Evolutionary conservation across 1,140 invertebrate species (phyloP), one percentile per base, ranked within the genome.

Genomic region (Drosophila sucinea): DNA sequence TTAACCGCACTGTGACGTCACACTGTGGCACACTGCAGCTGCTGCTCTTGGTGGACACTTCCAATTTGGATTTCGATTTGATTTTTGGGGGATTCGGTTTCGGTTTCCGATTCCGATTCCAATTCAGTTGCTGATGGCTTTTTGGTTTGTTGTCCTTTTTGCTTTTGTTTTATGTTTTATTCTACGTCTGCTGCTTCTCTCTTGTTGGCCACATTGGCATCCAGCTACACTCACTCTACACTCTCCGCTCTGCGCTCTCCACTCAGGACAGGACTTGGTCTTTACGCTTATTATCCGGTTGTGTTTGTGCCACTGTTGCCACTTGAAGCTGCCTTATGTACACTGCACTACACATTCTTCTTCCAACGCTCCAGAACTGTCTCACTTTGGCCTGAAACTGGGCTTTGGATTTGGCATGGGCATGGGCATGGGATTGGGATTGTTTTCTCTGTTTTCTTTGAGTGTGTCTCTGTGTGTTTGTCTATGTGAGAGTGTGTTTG

Each of bases 261-360:
- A 41, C 51, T 30, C 4, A 65, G 38, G 38, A 63, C 30, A 35
- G 73, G 23, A 51, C 33, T 57, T 70, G 67, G 51, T 63, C 27
- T 67, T 38, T 33, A 61, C 67, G 71, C 82, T 82, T 89, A 89
- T 87, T 87, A 87, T 84, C 84, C 84, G 70, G 70, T 83, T 75
- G 77, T 74, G 67, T 69, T 77, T 71, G 77, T 82, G 72, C 65
- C 80, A 71, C 73, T 74, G 79, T 79, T 85, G 81, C 81, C 81
- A 85, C 82, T 85, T 82, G 64, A 86, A 87, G 83, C 83, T 86
- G 83, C 69, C 83, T 65, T 81, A 67, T 78, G 67, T 71, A 81
- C 73, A 67, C 77, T 87, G 79, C 83, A 79, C 83, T 86, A 77
- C 79, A 83, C 83, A 87, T 87, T 73, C 84, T 87, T 73, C 84